Conservation (phyloP, 1,140 invertebrate species). For the Heliconius himera region DNA sequence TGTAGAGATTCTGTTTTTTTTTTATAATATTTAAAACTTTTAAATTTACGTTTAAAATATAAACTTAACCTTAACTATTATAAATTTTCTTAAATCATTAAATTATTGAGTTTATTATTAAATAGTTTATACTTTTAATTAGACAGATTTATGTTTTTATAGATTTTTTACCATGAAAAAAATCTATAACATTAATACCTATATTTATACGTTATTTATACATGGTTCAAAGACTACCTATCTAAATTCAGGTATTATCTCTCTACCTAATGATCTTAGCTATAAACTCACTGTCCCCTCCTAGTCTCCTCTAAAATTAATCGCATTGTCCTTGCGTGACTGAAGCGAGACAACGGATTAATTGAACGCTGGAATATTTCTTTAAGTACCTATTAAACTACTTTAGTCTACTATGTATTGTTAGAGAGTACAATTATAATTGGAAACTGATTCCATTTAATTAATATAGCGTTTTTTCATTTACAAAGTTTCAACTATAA, state of each 20-base stretch:
- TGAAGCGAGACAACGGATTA: constrained; percentile 9
- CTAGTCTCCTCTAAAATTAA: constrained; percentile 12
- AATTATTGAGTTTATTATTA: no score
- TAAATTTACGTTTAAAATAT: no score
- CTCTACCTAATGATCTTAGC: constrained; percentile 8
- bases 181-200: no score
- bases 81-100: no score
- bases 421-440: constrained; percentile 8
- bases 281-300: background rate
- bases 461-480: background rate
- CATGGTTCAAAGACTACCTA: background rate
- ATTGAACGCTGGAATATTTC: constrained; percentile 8
- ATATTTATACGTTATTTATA: no score
- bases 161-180: no score
- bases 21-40: background rate
- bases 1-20: background rate
- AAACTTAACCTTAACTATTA: no score
- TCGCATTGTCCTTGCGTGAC: constrained; percentile 13
- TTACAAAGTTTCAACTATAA: background rate
- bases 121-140: no score
- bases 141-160: no score
- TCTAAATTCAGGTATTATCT: background rate
- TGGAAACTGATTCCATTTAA: background rate
- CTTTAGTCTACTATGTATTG: background rate
- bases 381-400: constrained; percentile 13